phyloP scores from a whole-genome alignment of 2,113 vertebrate genomes.

The Geothlypis trichas region DNA sequence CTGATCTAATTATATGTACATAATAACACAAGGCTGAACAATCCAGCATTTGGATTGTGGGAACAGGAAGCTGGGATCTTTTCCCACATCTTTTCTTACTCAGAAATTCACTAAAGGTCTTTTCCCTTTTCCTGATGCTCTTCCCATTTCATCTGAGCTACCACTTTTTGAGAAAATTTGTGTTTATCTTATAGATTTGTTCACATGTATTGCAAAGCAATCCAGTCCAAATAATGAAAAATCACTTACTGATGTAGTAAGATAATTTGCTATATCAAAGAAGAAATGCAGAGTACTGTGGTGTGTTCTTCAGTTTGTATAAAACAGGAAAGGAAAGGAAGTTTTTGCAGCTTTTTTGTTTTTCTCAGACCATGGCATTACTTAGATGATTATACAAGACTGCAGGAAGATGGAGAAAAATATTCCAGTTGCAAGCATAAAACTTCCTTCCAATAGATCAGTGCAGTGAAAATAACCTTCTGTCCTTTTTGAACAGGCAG shows the following conservation, averaged over 20 bases:
- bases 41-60: not conserved
- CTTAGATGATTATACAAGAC: not conserved
- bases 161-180: not conserved
- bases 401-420: not conserved
- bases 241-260: not conserved
- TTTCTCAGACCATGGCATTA: not conserved
- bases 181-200: not conserved
- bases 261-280: not conserved
- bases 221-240: not conserved
- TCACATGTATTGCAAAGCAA: not conserved
- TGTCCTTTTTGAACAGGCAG: not conserved
- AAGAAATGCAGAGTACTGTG: not conserved
- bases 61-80: not conserved
- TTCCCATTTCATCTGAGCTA: not conserved
- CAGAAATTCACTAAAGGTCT: not conserved
- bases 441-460: not conserved
- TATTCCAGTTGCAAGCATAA: not conserved
- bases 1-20: not conserved
- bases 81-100: not conserved
- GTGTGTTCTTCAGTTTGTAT: not conserved
- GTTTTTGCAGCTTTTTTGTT: not conserved
- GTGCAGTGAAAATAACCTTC: not conserved
- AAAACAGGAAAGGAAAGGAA: not conserved
- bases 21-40: not conserved
- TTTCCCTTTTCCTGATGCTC: not conserved